phyloP scores from a whole-genome alignment of 2,113 vertebrate genomes.

The Edolisoma coerulescens region DNA sequence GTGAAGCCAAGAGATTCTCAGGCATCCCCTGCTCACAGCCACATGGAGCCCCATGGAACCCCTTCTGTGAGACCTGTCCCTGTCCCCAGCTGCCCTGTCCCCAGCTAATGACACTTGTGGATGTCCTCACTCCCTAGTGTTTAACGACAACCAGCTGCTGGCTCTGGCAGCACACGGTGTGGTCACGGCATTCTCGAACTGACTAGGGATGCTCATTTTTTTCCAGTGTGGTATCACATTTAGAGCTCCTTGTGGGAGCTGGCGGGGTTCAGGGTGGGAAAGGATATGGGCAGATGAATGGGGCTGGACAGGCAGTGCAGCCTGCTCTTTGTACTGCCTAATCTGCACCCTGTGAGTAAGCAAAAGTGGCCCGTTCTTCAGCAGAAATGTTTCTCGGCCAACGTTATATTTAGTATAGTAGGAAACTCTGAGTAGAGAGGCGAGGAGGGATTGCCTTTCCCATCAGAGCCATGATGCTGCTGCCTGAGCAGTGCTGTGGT shows the following conservation, averaged over 20 bases:
- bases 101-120: neutral
- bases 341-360: neutral
- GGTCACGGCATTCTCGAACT: neutral
- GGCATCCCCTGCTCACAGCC: neutral
- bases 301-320: neutral
- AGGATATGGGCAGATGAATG: neutral
- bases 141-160: neutral
- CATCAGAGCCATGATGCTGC: neutral
- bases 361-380: neutral
- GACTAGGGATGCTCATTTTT: neutral
- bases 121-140: rapidly evolving
- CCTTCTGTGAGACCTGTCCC: neutral
- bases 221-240: neutral
- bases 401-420: neutral
- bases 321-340: neutral
- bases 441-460: neutral
- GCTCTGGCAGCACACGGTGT: neutral
- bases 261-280: neutral
- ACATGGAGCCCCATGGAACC: rapidly evolving
- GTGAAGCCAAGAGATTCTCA: neutral
- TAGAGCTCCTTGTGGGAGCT: neutral
- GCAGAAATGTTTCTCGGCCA: neutral
- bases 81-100: neutral
- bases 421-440: neutral
- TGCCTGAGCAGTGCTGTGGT: neutral